phyloP scores from a whole-genome alignment of 2,888 invertebrate genomes.

The Gisinianus flammeolus region DNA sequence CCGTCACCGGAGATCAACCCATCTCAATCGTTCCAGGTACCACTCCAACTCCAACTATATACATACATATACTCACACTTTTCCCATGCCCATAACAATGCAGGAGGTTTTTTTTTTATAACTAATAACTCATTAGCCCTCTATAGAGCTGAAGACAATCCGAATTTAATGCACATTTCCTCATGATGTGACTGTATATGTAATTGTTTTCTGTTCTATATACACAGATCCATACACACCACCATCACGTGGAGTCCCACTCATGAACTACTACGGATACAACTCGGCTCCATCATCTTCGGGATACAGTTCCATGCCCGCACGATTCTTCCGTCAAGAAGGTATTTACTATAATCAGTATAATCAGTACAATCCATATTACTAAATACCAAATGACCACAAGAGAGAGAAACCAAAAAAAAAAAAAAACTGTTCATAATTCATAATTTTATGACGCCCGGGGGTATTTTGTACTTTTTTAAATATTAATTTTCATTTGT shows the following conservation, averaged over 20 bases:
- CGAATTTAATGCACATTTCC: too few species aligned
- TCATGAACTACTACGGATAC: conserved; percentile 35
- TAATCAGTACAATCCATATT: too few species aligned
- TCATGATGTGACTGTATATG: too few species aligned
- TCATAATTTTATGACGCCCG: conserved; percentile 8
- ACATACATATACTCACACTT: too few species aligned
- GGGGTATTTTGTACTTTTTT: background rate
- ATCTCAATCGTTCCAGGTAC: conserved; percentile 57
- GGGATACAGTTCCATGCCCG: conserved; percentile 11
- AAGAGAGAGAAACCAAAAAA: background rate
- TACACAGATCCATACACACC: conserved; percentile 53
- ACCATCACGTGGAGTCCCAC: conserved; percentile 46
- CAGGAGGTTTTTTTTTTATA: too few species aligned
- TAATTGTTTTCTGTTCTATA: background rate
- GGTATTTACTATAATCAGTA: conserved; percentile 28
- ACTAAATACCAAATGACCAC: too few species aligned
- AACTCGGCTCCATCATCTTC: background rate
- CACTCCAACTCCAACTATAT: background rate
- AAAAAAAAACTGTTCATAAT: background rate
- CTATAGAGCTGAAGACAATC: too few species aligned
- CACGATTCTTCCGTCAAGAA: conserved; percentile 35
- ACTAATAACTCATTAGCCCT: too few species aligned
- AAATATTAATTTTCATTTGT: conserved; percentile 1
- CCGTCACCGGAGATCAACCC: conserved; percentile 57
- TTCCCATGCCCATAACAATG: too few species aligned